Conservation (phyloP, 2,797 vertebrate genomes). For the Cercopithecus petaurista region DNA sequence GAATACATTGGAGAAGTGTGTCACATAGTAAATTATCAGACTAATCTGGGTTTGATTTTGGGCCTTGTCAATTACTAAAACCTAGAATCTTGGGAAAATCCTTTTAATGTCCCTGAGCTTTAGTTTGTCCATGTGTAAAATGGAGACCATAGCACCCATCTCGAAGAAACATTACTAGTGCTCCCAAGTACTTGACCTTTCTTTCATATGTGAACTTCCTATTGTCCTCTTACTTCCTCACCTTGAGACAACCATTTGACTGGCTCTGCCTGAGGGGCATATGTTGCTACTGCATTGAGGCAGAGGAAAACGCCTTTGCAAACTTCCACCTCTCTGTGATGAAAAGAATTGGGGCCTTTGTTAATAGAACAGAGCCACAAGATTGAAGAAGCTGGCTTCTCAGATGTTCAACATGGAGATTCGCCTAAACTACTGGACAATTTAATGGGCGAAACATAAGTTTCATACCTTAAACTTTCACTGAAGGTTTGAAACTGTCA, state of each 20-base stretch:
- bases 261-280: neutral
- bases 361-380: neutral
- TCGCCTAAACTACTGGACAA: neutral
- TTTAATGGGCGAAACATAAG: neutral
- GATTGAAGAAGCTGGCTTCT: neutral
- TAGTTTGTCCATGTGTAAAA: neutral
- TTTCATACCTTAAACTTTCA: neutral
- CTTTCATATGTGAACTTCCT: neutral
- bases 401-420: neutral
- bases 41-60: neutral
- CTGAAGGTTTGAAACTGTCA: neutral
- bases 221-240: neutral
- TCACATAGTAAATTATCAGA: neutral
- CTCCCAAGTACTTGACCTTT: neutral
- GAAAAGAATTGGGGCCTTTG: neutral
- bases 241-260: neutral
- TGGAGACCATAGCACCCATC: neutral
- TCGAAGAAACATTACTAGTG: neutral
- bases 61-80: neutral
- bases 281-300: neutral
- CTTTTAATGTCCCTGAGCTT: neutral
- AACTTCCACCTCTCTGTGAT: neutral
- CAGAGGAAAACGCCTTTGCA: neutral
- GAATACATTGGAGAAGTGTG: neutral
- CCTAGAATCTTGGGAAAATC: neutral